Evolutionary conservation across 2,797 vertebrate genomes (phyloP).

Genomic region (Monodelphis domestica): DNA sequence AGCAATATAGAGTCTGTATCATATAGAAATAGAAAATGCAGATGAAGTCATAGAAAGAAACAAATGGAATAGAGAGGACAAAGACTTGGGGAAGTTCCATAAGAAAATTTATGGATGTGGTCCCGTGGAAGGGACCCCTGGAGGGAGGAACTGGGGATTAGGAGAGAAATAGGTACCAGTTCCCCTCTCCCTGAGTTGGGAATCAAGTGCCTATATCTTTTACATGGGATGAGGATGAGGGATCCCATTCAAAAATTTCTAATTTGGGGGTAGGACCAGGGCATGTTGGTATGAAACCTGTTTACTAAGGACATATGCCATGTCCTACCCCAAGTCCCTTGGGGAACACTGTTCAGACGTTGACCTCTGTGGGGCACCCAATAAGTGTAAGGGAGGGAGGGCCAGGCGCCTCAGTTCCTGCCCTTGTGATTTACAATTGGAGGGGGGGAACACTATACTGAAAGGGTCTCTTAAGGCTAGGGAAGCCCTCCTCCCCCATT

Average conservation of each 20-base stretch:
- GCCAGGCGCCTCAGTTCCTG: slow-evolving; percentile 51
- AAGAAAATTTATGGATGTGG: slow-evolving; percentile 87
- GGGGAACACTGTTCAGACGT: slow-evolving; percentile 10
- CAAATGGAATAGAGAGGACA: slow-evolving; percentile 57
- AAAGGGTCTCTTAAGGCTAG: slow-evolving; percentile 79
- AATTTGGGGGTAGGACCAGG: slow-evolving; percentile 5
- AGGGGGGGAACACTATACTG: slow-evolving; percentile 50
- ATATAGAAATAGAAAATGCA: slow-evolving; percentile 88
- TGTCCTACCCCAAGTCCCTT: slow-evolving; percentile 51
- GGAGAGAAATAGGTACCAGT: slow-evolving; percentile 66
- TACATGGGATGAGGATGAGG: slow-evolving; percentile 60
- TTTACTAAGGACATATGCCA: slow-evolving; percentile 72
- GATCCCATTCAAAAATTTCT: slow-evolving; percentile 62
- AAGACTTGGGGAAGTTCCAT: slow-evolving; percentile 79
- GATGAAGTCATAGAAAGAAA: slow-evolving; percentile 82
- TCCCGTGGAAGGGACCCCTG: slow-evolving; percentile 62
- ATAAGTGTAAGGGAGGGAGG: background rate
- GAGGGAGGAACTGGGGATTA: slow-evolving; percentile 73
- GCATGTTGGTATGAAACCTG: slow-evolving; percentile 57
- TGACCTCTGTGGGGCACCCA: slow-evolving; percentile 40
- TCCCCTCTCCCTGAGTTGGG: slow-evolving; percentile 70
- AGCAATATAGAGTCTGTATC: slow-evolving; percentile 88
- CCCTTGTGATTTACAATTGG: slow-evolving; percentile 46
- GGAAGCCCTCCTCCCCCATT: slow-evolving; percentile 61
- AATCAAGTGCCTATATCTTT: slow-evolving; percentile 63